Evolutionary conservation across 2,113 vertebrate genomes (phyloP).

Genomic region (Scortum barcoo): DNA sequence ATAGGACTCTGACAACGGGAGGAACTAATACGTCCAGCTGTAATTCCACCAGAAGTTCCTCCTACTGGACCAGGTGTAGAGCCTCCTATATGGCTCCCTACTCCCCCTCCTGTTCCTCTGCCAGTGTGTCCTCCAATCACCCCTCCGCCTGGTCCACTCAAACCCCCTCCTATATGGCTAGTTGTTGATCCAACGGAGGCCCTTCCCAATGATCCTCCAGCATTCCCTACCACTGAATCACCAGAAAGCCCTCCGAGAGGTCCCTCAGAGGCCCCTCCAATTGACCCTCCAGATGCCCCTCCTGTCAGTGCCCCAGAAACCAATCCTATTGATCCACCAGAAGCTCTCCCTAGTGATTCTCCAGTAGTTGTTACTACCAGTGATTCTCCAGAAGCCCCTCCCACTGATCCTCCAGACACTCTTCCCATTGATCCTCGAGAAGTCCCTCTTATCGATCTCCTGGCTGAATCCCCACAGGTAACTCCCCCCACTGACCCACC

Average conservation of each 20-base stretch:
- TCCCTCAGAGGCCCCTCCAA: constrained; percentile 38
- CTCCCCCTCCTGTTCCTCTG: constrained; percentile 48
- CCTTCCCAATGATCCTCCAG: constrained; percentile 53
- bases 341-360: constrained; percentile 46
- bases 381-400: constrained; percentile 58
- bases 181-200: constrained; percentile 52
- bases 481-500: constrained; percentile 34
- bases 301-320: constrained; percentile 27
- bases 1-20: constrained; percentile 79
- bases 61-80: constrained; percentile 47
- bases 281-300: constrained; percentile 30
- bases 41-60: constrained; percentile 57
- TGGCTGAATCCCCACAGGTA: constrained; percentile 55
- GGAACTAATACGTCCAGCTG: constrained; percentile 68
- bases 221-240: constrained; percentile 44
- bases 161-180: constrained; percentile 59
- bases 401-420: constrained; percentile 55
- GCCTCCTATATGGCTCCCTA: constrained; percentile 59
- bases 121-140: constrained; percentile 45
- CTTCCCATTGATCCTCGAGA: constrained; percentile 55
- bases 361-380: constrained; percentile 32
- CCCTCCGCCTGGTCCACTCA: constrained; percentile 49
- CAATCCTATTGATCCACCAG: constrained; percentile 47
- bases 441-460: constrained; percentile 54
- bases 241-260: constrained; percentile 41